A percentile compares a stretch with the other conserved stretches of the same genome.
Evolutionary conservation across 2,888 invertebrate genomes (phyloP).

Genomic region (Pteria penguin): DNA sequence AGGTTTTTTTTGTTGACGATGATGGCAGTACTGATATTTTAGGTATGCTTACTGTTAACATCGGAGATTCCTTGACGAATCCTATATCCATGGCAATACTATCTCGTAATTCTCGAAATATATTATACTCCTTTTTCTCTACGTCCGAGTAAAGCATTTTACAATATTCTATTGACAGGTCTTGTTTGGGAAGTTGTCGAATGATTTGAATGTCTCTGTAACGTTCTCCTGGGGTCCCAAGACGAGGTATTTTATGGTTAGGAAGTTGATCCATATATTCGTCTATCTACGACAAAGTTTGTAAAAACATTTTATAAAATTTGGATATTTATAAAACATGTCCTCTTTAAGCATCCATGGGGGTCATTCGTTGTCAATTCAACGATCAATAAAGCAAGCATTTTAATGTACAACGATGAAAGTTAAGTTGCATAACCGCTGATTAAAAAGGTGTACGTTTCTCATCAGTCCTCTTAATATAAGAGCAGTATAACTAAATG

Average conservation of each 20-base stretch:
- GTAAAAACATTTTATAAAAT: no score
- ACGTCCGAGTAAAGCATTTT: slow-evolving; percentile 79
- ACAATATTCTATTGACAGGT: slow-evolving; percentile 93
- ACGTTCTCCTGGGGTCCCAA: slow-evolving; percentile 89
- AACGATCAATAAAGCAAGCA: no score
- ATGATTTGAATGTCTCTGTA: slow-evolving; percentile 90
- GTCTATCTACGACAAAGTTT: slow-evolving; percentile 86
- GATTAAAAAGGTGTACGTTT: no score
- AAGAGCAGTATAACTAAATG: no score
- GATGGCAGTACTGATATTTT: no score
- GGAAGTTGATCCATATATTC: slow-evolving; percentile 95
- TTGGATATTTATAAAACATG: no score
- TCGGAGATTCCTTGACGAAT: slow-evolving; percentile 80
- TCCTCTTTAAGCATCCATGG: no score
- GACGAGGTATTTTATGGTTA: slow-evolving; percentile 88
- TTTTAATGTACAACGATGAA: no score
- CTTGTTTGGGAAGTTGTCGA: slow-evolving; percentile 90
- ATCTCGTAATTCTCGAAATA: slow-evolving; percentile 95
- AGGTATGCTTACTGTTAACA: slow-evolving; percentile 60
- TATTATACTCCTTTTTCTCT: slow-evolving; percentile 86
- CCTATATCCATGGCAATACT: slow-evolving; percentile 98
- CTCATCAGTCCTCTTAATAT: no score
- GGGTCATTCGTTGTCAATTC: no score
- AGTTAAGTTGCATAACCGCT: no score
- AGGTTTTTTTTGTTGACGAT: no score